A percentile compares a stretch with the other conserved stretches of the same genome.
These are phyloP conservation scores for Channa argus DNA, from an alignment of 2,113 vertebrate genomes.

Conservation along the genomic window DNA sequence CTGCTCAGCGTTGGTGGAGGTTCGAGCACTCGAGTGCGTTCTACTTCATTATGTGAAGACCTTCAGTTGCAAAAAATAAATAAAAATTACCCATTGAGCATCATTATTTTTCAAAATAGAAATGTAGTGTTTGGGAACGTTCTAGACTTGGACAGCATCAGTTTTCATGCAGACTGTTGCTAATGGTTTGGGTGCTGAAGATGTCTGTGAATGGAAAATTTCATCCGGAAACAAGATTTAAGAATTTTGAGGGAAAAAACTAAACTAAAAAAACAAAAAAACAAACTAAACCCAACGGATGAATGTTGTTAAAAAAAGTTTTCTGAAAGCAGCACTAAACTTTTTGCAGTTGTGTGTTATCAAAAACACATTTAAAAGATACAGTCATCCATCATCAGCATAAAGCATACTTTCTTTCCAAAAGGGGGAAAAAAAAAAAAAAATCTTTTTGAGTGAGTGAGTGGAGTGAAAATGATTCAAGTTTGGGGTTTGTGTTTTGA, in stretches of 20 bases:
- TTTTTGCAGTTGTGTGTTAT: not conserved
- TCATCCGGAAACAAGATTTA: too few relatives aligned
- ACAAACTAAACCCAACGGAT: too few relatives aligned
- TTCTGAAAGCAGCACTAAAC: not conserved
- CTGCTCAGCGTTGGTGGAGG: not conserved
- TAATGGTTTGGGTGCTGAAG: constrained; percentile 1
- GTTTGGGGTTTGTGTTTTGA: not conserved
- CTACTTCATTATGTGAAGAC: constrained; percentile 3
- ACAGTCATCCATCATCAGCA: not conserved
- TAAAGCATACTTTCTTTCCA: not conserved
- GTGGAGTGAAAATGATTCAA: too few relatives aligned
- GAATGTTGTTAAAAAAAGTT: too few relatives aligned
- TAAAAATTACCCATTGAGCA: not conserved
- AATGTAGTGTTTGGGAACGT: not conserved
- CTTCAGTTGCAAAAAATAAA: not conserved
- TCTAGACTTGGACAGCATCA: not conserved
- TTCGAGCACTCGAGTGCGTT: not conserved
- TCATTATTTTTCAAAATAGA: constrained; percentile 15
- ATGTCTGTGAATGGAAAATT: not conserved
- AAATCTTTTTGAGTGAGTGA: too few relatives aligned
- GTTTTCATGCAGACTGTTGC: not conserved
- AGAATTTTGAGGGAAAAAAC: too few relatives aligned
- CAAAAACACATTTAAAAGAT: not conserved
- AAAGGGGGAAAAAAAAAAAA: too few relatives aligned
- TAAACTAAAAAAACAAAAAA: too few relatives aligned